Evolutionary conservation across 2,797 vertebrate species (phyloP).

Genomic region (Zenarchopterus dispar): DNA sequence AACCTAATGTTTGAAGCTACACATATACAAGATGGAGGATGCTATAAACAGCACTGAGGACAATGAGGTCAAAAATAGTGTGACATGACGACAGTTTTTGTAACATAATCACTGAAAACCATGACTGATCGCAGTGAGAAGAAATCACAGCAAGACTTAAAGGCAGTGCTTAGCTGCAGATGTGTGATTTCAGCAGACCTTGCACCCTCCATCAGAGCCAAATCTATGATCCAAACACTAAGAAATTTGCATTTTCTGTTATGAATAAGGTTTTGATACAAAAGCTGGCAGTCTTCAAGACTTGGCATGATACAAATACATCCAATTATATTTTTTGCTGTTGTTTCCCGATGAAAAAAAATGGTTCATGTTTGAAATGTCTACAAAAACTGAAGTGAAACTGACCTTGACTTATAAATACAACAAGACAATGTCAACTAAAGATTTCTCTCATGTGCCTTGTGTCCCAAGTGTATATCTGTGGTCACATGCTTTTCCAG

Average conservation of each 20-base stretch:
- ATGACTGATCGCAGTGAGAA: slow-evolving; percentile 68
- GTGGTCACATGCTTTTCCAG: neutral
- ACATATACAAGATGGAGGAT: slow-evolving; percentile 21
- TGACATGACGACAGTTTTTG: slow-evolving; percentile 27
- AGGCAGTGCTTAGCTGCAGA: slow-evolving; percentile 57
- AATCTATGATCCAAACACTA: slow-evolving; percentile 55
- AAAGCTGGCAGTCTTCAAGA: slow-evolving; percentile 26
- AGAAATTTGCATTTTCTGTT: slow-evolving; percentile 56
- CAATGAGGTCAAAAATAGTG: neutral
- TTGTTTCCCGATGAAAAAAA: slow-evolving; percentile 24
- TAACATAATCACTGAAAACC: slow-evolving; percentile 65
- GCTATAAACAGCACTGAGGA: slow-evolving; percentile 16
- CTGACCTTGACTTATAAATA: slow-evolving; percentile 43
- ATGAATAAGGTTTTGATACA: slow-evolving; percentile 36
- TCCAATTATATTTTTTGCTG: slow-evolving; percentile 49
- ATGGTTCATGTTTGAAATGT: slow-evolving; percentile 37
- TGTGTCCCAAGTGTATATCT: neutral
- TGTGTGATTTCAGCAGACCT: slow-evolving; percentile 68
- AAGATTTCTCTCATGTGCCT: neutral
- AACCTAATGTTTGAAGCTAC: slow-evolving; percentile 40
- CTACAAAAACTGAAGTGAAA: neutral
- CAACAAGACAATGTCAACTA: neutral
- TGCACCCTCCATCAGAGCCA: slow-evolving; percentile 40
- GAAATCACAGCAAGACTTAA: slow-evolving; percentile 18
- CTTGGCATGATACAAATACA: slow-evolving; percentile 43